Conservation (phyloP, 2,113 vertebrate genomes). For the Campylomormyrus numenius region DNA sequence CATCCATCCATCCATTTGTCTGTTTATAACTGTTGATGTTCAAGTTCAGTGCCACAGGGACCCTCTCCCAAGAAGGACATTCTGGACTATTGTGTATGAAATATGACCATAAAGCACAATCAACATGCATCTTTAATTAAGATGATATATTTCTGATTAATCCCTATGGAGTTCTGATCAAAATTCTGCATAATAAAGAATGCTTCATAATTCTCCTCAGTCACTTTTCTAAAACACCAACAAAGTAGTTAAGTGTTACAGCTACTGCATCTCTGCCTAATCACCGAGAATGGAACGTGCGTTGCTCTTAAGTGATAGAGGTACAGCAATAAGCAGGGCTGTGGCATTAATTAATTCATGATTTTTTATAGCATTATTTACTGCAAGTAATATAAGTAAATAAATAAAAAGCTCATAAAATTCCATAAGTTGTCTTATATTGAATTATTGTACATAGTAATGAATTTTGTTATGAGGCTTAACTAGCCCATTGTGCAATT, state of each 20-base stretch:
- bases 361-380: not conserved
- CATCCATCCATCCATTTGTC: not conserved
- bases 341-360: not conserved
- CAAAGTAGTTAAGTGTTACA: not conserved
- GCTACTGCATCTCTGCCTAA: not conserved
- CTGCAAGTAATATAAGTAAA: not conserved
- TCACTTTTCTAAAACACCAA: not conserved
- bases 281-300: not conserved
- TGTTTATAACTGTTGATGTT: not conserved
- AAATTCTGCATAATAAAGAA: not conserved
- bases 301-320: not conserved
- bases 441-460: conserved; percentile 10
- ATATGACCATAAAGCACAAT: not conserved
- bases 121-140: not conserved
- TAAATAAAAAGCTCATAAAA: not conserved
- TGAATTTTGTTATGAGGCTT: not conserved
- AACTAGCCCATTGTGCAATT: not conserved
- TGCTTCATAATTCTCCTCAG: not conserved
- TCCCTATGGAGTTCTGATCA: not conserved
- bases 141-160: not conserved
- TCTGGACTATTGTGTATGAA: not conserved
- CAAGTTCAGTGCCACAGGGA: not conserved
- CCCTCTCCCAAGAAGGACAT: not conserved
- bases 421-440: not conserved
- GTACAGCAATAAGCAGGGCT: not conserved